These are phyloP conservation scores for Gila orcuttii DNA, from an alignment of 2,113 vertebrate species.

Conservation along the genomic window DNA sequence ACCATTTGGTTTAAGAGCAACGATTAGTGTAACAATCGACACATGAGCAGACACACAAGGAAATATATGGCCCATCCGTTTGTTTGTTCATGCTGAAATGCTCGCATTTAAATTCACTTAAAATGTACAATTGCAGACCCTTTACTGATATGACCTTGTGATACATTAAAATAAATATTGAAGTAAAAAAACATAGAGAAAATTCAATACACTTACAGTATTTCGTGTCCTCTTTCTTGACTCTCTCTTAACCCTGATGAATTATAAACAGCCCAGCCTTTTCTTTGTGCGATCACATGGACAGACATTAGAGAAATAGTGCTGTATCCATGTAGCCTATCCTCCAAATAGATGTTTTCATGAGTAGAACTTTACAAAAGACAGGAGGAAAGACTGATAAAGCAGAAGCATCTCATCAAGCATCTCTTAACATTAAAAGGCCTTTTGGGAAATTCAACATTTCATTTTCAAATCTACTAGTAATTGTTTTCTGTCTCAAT, in stretches of 20 bases:
- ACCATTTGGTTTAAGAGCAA: conserved; percentile 25
- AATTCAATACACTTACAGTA: neutral
- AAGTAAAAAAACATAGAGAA: conserved; percentile 8
- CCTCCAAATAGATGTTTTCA: neutral
- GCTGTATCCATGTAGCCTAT: neutral
- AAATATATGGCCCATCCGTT: neutral
- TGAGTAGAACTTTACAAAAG: neutral
- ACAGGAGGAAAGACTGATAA: neutral
- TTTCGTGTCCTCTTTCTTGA: neutral
- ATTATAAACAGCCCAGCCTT: neutral
- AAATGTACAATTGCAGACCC: neutral
- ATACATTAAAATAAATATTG: neutral
- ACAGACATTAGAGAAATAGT: neutral
- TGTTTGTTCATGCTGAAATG: neutral
- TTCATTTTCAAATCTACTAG: neutral
- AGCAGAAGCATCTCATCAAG: neutral
- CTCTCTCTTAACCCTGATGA: neutral
- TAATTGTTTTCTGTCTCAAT: neutral
- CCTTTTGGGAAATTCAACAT: neutral
- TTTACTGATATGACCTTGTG: neutral
- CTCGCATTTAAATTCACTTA: neutral
- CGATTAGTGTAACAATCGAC: neutral
- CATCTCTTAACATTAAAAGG: too few species aligned
- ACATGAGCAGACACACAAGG: neutral
- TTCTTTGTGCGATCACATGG: neutral